Evolutionary conservation across 2,113 vertebrate genomes (phyloP), one percentile per base, ranked within the genome.

Genomic region (Cyanistes caeruleus): DNA sequence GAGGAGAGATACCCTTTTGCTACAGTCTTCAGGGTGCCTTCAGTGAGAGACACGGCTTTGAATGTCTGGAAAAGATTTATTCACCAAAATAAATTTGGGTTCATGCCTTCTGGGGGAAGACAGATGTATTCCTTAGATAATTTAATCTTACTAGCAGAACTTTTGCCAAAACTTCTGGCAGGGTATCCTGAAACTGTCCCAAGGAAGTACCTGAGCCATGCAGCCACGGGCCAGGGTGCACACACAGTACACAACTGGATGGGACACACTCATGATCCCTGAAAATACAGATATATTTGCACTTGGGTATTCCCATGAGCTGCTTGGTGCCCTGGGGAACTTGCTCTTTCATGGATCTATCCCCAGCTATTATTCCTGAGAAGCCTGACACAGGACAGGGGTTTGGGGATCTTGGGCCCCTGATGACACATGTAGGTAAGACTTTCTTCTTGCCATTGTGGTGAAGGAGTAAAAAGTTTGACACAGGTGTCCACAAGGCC

Each of bases 141-240:
- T 78, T 81, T 85, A 72, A 72, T 23, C 3, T 74, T 84, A 11
- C 25, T 56, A 55, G 25, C 39, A 53, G n/a, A 75, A 28, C 10
- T 12, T 33, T n/a, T 4, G 6, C 28, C n/a, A 88, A 65, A 79
- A 67, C 22, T 69, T 84, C 30, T 41, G 11, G 3, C 30, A 46
- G 15, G 3, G 9, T 46, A n/a, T 20, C 16, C 58, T 62, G 70
- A 74, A 7, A 10, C 2, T 15, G 24, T 44, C 60, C 46, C 46
- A 62, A 33, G 16, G n/a, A 16, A 82, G 24, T 7, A 3, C 39
- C 28, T 51, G 68, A 7, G 15, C 30, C 0, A 0, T 51, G 39
- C 16, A 62, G 48, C 28, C 28, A 6, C 3, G 20, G 25, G 15
- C 23, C 27, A 43, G 68, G 23, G 37, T 25, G 14, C 13, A 8